Percentiles rank a stretch among this genome's conserved stretches.
phyloP scores from a whole-genome alignment of 2,113 vertebrate species.

The Drymodes brunneopygia region DNA sequence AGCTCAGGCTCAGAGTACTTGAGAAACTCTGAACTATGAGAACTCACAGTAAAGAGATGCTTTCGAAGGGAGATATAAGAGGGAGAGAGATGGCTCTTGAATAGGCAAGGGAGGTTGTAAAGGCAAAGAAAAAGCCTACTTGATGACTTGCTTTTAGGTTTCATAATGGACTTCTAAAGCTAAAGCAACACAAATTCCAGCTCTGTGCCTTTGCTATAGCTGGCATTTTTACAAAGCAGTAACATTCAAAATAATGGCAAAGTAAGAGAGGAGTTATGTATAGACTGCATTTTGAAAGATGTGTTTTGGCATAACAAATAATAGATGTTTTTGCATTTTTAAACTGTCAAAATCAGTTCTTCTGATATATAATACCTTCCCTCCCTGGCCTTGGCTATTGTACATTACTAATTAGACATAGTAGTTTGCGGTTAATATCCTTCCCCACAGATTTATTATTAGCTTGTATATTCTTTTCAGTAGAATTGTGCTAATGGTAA shows the following conservation, averaged over 20 bases:
- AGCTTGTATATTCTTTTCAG: constrained; percentile 4
- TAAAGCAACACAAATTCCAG: background rate
- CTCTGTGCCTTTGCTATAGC: background rate
- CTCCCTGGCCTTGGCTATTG: background rate
- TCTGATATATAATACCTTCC: constrained; percentile 22
- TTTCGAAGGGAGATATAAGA: background rate
- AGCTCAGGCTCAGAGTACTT: background rate
- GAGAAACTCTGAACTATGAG: background rate
- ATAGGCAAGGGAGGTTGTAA: background rate
- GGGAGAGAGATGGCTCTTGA: background rate
- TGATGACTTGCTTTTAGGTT: background rate
- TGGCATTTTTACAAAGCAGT: background rate
- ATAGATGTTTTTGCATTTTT: constrained; percentile 30
- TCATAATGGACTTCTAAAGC: background rate
- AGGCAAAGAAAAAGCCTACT: background rate
- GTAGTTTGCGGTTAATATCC: constrained; percentile 45
- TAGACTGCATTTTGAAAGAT: background rate
- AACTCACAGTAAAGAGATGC: background rate
- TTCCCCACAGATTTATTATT: constrained; percentile 36
- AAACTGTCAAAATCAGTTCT: constrained; percentile 32
- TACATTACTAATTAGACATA: constrained; percentile 56
- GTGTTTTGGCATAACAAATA: constrained; percentile 20
- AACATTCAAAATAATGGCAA: background rate
- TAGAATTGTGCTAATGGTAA: constrained; percentile 51
- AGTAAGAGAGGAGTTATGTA: background rate